Evolutionary conservation across 2,888 invertebrate genomes (phyloP).

Genomic region (Conchocele bisecta): DNA sequence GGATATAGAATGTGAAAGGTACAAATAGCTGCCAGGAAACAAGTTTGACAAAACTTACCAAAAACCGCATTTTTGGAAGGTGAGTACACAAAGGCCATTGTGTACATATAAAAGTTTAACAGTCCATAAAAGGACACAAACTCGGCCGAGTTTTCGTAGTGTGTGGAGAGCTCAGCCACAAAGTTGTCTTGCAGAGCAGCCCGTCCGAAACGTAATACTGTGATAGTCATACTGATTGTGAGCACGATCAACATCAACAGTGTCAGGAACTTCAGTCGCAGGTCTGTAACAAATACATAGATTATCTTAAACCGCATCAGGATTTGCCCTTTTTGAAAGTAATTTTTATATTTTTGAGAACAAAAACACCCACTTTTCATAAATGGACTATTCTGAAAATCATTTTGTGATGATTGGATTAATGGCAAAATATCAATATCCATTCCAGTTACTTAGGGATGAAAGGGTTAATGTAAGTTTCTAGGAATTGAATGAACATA

Average conservation of each 20-base stretch:
- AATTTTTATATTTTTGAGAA: no score
- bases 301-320: neutral
- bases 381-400: no score
- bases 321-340: no score
- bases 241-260: constrained; percentile 92
- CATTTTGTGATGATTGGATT: no score
- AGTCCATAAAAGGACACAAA: constrained; percentile 98
- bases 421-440: no score
- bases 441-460: no score
- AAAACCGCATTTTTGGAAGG: constrained; percentile 91
- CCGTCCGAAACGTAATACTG: constrained; percentile 92
- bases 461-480: neutral
- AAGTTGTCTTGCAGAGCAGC: constrained; percentile 96
- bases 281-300: constrained; percentile 87
- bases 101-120: constrained; percentile 95
- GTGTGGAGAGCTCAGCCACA: constrained; percentile 93
- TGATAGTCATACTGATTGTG: constrained; percentile 89
- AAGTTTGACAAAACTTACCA: no score
- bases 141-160: constrained; percentile 95
- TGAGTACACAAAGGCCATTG: constrained; percentile 97
- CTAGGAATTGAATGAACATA: neutral
- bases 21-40: no score
- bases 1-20: no score
- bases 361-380: no score
- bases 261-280: constrained; percentile 95